A percentile compares a stretch with the other conserved stretches of the same genome.
Evolutionary conservation across 2,888 invertebrate species (phyloP).

Genomic region (Philereme transversata): DNA sequence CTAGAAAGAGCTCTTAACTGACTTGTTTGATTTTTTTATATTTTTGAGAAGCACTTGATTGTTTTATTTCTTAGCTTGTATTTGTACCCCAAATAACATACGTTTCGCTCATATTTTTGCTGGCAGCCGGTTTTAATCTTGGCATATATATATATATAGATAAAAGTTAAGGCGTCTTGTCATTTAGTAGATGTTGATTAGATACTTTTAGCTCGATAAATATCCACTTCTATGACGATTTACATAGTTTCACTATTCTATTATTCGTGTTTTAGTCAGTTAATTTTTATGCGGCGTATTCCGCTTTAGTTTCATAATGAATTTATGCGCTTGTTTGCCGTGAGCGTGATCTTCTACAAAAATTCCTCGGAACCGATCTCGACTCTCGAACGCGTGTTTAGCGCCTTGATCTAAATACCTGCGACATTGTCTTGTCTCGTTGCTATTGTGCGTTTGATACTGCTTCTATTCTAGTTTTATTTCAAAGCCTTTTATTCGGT

Average conservation of each 20-base stretch:
- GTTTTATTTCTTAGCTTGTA: no score
- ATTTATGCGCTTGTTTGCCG: constrained; percentile 63
- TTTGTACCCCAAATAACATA: neutral
- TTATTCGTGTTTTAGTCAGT: constrained; percentile 34
- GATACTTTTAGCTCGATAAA: no score
- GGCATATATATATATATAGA: no score
- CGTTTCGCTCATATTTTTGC: no score
- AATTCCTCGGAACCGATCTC: constrained; percentile 77
- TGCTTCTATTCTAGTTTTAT: constrained; percentile 53
- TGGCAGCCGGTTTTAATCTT: no score
- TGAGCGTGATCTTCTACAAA: constrained; percentile 75
- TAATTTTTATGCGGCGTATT: constrained; percentile 47
- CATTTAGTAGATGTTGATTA: no score
- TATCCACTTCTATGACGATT: neutral
- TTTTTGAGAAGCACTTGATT: no score
- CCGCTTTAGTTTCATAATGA: constrained; percentile 62
- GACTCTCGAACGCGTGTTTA: constrained; percentile 78
- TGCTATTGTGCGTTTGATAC: constrained; percentile 64
- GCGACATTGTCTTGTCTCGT: constrained; percentile 77
- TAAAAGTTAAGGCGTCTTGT: no score
- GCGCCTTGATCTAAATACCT: constrained; percentile 84
- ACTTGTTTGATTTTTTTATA: neutral
- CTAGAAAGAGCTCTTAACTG: constrained; percentile 32
- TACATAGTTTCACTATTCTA: constrained; percentile 38
- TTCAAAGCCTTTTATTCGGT: constrained; percentile 37